Evolutionary conservation across 2,888 invertebrate species (phyloP), one percentile per base, ranked within the genome.

Genomic region (Eupsilia transversa): DNA sequence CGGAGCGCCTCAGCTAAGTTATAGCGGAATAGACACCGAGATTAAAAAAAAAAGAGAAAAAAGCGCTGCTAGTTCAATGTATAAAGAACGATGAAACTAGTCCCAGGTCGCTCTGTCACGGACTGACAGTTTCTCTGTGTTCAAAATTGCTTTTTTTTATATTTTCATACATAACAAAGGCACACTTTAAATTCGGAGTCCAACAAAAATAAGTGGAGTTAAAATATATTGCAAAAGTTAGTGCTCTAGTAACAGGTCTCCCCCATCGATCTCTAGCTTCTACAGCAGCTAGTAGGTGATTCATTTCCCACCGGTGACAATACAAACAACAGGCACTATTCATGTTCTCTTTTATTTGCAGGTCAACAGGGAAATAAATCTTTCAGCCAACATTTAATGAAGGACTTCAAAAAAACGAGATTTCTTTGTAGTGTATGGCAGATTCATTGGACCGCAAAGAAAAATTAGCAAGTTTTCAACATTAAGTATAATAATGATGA

Each of bases 261-360:
- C 30, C 65, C 10, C 83, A 81, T 81, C 73, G 73, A 81, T 83
- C 83, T 78, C 66, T 41, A 30, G 33, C 61, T 30, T 78, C 6
- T 60, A 59, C 79, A 71, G 68, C 27, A 72, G 64, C 66, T 54
- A 69, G 65, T 61, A n/a, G 61, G 70, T 68, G 59, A 81, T 81
- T 79, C 83, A 83, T 83, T 83, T 83, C 79, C 66, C 83, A 79
- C 69, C 54, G 59, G 46, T 64, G 81, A 73, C 81, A 83, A 64
- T 52, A 81, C 70, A 64, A 83, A 79, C 79, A 73, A 35, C 66
- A 59, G 41, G 43, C 66, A 73, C 70, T 63, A 80, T 73, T 83
- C 83, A 70, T 83, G 69, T 73, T 73, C 66, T 41, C 71, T 59
- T 73, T 83, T 83, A 70, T 78, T 78, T 63, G 57, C 65, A 46